Percentiles rank a stretch among this genome's conserved stretches.
Conservation (phyloP, 1,140 invertebrate species). For the Coptotermes formosanus region DNA sequence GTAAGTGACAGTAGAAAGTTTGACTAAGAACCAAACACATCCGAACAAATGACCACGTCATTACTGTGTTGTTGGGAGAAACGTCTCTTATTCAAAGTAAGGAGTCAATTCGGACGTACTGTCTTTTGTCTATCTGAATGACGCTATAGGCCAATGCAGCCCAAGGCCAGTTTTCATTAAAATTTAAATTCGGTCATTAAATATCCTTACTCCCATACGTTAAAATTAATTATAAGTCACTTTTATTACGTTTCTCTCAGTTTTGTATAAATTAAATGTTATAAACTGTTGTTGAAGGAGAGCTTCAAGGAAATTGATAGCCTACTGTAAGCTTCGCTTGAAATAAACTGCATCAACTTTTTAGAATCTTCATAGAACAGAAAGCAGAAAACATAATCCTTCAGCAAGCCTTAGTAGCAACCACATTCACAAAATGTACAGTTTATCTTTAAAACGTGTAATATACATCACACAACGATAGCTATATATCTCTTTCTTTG, state of each 20-base stretch:
- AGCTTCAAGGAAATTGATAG: neutral
- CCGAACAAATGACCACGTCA: too few species aligned
- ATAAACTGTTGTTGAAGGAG: neutral
- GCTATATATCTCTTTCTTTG: neutral
- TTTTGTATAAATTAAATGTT: neutral
- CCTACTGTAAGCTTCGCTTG: neutral
- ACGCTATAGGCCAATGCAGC: too few species aligned
- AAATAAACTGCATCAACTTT: neutral
- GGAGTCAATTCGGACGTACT: too few species aligned
- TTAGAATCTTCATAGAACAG: neutral
- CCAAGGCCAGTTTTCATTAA: too few species aligned
- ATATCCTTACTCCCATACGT: too few species aligned
- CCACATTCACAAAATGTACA: neutral
- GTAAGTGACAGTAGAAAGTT: too few species aligned
- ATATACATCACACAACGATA: neutral
- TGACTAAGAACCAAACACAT: too few species aligned
- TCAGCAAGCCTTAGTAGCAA: neutral
- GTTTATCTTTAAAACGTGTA: neutral
- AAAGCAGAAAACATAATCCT: neutral
- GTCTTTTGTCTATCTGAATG: too few species aligned
- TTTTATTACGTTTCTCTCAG: neutral
- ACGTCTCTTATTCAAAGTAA: too few species aligned
- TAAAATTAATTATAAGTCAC: neutral
- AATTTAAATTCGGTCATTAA: too few species aligned
- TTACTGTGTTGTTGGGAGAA: too few species aligned